Percentiles rank a stretch among this genome's conserved stretches.
Evolutionary conservation across 2,888 invertebrate genomes (phyloP).

Genomic region (Trimorus sp.): DNA sequence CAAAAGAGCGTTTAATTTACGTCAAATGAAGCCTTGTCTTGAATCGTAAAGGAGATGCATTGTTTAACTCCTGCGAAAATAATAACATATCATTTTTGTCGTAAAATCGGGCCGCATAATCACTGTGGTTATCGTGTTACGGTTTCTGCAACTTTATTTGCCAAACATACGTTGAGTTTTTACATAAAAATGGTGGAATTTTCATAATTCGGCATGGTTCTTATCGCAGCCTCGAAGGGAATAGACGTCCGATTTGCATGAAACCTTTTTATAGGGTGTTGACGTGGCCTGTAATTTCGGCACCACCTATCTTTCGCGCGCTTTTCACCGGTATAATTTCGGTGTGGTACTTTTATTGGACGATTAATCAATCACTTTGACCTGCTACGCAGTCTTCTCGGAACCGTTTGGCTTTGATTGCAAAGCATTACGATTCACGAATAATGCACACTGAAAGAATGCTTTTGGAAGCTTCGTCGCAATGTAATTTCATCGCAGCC

Average conservation of each 20-base stretch:
- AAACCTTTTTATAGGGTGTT: constrained; percentile 18
- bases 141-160: constrained; percentile 47
- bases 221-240: constrained; percentile 6
- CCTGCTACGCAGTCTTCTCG: not conserved
- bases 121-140: constrained; percentile 48
- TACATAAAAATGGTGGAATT: constrained; percentile 27
- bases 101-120: constrained; percentile 35
- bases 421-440: not conserved
- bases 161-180: constrained; percentile 23
- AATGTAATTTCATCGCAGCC: too few relatives aligned
- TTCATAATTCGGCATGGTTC: constrained; percentile 17
- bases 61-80: constrained; percentile 36
- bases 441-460: not conserved
- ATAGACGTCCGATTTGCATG: constrained; percentile 7
- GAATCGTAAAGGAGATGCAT: constrained; percentile 25
- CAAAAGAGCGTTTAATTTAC: constrained; percentile 31
- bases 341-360: constrained; percentile 27
- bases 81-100: constrained; percentile 41
- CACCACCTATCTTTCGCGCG: constrained; percentile 41
- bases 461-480: too few relatives aligned
- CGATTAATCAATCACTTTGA: constrained; percentile 40
- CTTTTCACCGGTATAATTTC: constrained; percentile 26
- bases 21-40: constrained; percentile 28
- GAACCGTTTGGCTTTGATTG: constrained; percentile 8
- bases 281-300: constrained; percentile 46